Evolutionary conservation across 2,888 invertebrate genomes (phyloP).

Genomic region (Drosophila formosana): DNA sequence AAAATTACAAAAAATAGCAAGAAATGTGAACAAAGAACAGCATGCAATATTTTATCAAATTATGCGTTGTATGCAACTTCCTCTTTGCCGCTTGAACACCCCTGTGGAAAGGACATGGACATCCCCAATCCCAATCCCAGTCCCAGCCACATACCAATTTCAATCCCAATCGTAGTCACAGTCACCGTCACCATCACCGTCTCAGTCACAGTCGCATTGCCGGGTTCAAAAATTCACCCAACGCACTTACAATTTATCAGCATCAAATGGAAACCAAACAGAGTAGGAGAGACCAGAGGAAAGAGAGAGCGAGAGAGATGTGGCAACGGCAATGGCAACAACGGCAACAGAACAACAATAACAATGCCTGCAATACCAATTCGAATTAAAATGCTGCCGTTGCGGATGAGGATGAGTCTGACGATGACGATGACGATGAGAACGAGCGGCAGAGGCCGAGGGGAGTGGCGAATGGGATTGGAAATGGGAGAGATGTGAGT

Average conservation of each 20-base stretch:
- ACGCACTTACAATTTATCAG: slow-evolving; percentile 79
- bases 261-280: slow-evolving; percentile 79
- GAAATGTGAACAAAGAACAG: slow-evolving; percentile 48
- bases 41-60: slow-evolving; percentile 77
- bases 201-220: slow-evolving; percentile 18
- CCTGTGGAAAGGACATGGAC: slow-evolving; percentile 38
- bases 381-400: slow-evolving; percentile 78
- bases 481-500: slow-evolving; percentile 33
- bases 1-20: neutral
- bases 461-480: slow-evolving; percentile 13
- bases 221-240: slow-evolving; percentile 46
- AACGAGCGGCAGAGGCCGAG: slow-evolving; percentile 10
- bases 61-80: slow-evolving; percentile 73
- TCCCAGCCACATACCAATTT: neutral
- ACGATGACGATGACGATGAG: slow-evolving; percentile 26
- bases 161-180: slow-evolving; percentile 11
- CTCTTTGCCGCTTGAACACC: slow-evolving; percentile 66
- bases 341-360: slow-evolving; percentile 55
- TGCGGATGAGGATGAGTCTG: slow-evolving; percentile 34
- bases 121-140: slow-evolving; percentile 12
- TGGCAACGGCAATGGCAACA: slow-evolving; percentile 44
- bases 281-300: slow-evolving; percentile 19
- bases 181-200: slow-evolving; percentile 9
- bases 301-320: slow-evolving; percentile 25
- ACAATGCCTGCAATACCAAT: slow-evolving; percentile 72